phyloP scores from a whole-genome alignment of 2,888 invertebrate species.

The Habrosyne pyritoides region DNA sequence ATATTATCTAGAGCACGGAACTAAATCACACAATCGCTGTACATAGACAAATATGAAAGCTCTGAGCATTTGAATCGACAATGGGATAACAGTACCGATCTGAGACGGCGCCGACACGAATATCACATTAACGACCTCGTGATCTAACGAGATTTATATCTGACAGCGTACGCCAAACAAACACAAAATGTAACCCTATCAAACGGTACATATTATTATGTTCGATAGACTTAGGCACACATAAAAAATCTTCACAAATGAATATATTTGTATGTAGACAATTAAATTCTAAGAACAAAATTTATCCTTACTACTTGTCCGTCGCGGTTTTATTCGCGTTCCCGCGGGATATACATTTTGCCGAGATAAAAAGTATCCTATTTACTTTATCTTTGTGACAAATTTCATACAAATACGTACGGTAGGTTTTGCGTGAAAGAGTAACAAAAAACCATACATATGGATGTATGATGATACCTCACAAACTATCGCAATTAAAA shows the following conservation, averaged over 20 bases:
- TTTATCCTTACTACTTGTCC: too few relatives aligned
- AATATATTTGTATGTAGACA: not conserved
- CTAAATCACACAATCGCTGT: constrained; percentile 62
- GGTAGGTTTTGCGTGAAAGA: too few relatives aligned
- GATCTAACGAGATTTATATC: constrained; percentile 80
- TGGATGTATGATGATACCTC: too few relatives aligned
- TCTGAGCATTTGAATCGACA: constrained; percentile 73
- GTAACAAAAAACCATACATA: too few relatives aligned
- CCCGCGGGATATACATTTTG: too few relatives aligned
- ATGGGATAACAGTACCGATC: constrained; percentile 75
- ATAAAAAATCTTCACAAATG: not conserved
- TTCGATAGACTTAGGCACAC: not conserved
- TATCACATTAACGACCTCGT: constrained; percentile 81
- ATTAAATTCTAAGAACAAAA: too few relatives aligned
- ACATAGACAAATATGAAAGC: constrained; percentile 77
- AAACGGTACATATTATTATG: constrained; percentile 5
- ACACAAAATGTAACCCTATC: constrained; percentile 29
- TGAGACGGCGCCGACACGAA: constrained; percentile 77
- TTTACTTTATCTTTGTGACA: too few relatives aligned
- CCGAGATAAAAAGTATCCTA: too few relatives aligned
- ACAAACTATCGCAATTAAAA: too few relatives aligned
- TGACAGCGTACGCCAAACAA: constrained; percentile 58
- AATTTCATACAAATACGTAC: too few relatives aligned
- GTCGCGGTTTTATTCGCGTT: too few relatives aligned
- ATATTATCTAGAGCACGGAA: constrained; percentile 49